Percentiles rank a stretch among this genome's conserved stretches.
These are phyloP conservation scores for Dichetophora obliterata DNA, from an alignment of 2,888 invertebrate genomes.

Conservation along the genomic window DNA sequence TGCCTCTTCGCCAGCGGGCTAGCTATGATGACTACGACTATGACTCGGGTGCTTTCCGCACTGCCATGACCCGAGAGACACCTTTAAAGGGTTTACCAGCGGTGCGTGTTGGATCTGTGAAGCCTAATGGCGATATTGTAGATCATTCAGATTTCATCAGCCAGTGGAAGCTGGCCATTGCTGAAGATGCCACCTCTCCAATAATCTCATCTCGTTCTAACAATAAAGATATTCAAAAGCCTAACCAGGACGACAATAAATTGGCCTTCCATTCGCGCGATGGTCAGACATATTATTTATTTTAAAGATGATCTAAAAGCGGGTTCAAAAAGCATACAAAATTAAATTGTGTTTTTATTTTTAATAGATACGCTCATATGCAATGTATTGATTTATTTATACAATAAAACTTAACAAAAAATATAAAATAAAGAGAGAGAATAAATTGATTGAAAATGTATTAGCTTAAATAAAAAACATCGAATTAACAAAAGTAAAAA, in stretches of 20 bases:
- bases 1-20: not conserved
- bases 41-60: constrained; percentile 44
- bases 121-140: constrained; percentile 34
- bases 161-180: constrained; percentile 60
- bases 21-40: constrained; percentile 58
- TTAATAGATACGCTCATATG: no score
- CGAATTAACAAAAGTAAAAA: no score
- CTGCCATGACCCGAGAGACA: constrained; percentile 49
- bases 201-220: not conserved
- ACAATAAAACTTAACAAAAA: no score
- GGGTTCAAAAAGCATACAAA: no score
- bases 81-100: constrained; percentile 41
- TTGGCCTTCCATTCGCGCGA: constrained; percentile 14
- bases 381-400: no score
- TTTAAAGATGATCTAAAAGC: not conserved
- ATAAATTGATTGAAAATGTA: no score
- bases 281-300: constrained; percentile 26
- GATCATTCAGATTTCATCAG: constrained; percentile 50
- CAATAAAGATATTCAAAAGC: not conserved
- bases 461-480: no score
- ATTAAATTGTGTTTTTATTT: no score
- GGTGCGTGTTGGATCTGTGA: not conserved
- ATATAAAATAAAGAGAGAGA: no score
- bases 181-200: constrained; percentile 57
- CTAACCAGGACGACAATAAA: not conserved